Evolutionary conservation across 2,797 vertebrate species (phyloP), one percentile per base, ranked within the genome.

Genomic region (Cyclopterus lumpus): DNA sequence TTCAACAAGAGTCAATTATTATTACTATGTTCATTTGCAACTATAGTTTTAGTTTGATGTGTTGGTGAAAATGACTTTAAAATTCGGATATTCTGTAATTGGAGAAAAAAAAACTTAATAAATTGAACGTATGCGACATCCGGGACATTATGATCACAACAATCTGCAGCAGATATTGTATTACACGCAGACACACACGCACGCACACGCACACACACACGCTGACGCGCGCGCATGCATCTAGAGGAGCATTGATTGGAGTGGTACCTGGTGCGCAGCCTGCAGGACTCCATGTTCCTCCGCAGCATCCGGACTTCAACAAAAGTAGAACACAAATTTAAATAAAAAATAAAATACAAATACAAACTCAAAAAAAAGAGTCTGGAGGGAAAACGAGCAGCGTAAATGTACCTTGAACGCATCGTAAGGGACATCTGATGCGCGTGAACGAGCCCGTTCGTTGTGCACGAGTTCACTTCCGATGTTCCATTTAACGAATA

Each of bases 241-340:
- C 5, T 2, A 59, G 30, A 16, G 28, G n/a, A 59, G 36, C 26
- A 64, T 3, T 20, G 9, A 24, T 6, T 4, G 30, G 16, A 30
- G 54, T 44, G 12, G 70, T 89, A 84, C 86, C 88, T 91, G 82
- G 42, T 66, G 57, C 67, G 49, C 57, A 6, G 24, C 10, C 32
- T 22, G 64, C 57, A 8, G 67, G 71, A 64, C 61, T 86, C 76
- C 81, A 64, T 83, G 24, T 81, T 75, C 78, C 72, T 81, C 82
- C 54, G 80, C 82, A 46, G 80, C 86, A 53, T 63, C 68, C 83
- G 83, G 67, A 63, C 28, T 74, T 4, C 42, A 77, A 53, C 15
- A 32, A 49, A 40, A 60, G 34, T 2, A 42, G 11, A 57, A 53
- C 12, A 20, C 8, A 44, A 9, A 14, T 4, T 48, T 2, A 51